Percentiles rank a stretch among this genome's conserved stretches.
Evolutionary conservation across 2,113 vertebrate genomes (phyloP).

Genomic region (Pangasianodon hypophthalmus): DNA sequence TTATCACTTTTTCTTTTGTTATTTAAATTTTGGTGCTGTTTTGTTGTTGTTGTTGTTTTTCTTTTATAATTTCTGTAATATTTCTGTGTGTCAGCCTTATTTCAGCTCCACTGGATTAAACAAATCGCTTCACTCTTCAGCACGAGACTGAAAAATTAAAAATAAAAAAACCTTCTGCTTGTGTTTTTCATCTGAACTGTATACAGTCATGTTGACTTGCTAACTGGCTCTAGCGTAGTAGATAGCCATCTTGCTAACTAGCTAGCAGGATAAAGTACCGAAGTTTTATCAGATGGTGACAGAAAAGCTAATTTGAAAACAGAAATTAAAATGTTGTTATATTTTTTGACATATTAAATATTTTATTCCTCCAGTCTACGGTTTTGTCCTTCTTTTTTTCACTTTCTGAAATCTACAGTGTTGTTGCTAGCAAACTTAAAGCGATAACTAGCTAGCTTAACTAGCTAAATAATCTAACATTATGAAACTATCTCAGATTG

Average conservation of each 20-base stretch:
- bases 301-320: background rate
- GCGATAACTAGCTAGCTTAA: no score
- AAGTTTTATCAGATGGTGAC: background rate
- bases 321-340: constrained; percentile 3
- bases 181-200: background rate
- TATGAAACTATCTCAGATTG: no score
- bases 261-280: background rate
- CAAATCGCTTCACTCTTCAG: background rate
- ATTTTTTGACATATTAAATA: constrained; percentile 23
- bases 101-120: background rate
- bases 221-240: background rate
- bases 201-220: background rate
- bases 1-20: background rate
- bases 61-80: background rate
- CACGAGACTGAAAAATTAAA: background rate
- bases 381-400: background rate
- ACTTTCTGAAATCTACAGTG: background rate
- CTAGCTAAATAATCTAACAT: no score
- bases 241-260: background rate
- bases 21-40: constrained; percentile 17
- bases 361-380: background rate
- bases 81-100: background rate
- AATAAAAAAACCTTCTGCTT: background rate
- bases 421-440: no score
- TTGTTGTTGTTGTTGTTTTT: background rate